Base-by-base conservation (phyloP, 1,140 invertebrate species). In the Ylistrum balloti region DNA sequence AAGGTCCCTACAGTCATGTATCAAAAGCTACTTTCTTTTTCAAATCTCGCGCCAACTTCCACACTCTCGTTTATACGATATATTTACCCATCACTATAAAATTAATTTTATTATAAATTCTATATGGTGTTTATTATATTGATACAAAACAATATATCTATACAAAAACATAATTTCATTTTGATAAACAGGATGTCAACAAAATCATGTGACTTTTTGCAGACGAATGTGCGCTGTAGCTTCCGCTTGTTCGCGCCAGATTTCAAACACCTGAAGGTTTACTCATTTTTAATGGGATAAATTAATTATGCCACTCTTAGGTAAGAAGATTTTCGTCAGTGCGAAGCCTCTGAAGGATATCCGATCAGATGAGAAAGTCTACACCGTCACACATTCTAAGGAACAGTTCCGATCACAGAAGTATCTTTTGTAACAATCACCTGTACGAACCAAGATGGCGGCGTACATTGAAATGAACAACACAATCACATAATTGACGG, bases 391-490 rank as follows among this genome's bases (percentile, higher is more conserved):
- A 28, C 94, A 96, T 90, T 95, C 95, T 0, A 94, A 94, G 90
- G 95, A 96, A 95, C 94, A 95, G 93, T 95, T 96, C 90, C 93
- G 93, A 94, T 95, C 94, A 20, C 94, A 95, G 93, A 91, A 94
- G 95, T 96, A 96, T 96, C 95, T 94, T 96, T 95, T 90, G 32
- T 89, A 91, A 74, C 91, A 88, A 90, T 93, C 89, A 92, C 88
- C 91, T 90, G 90, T 91, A 90, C 86, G 90, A 94, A 94, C 93
- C 94, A 95, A 95, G 88, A 95, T 95, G 95, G 95, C 95, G 93
- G 93, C 94, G 91, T 74, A 74, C 56, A 86, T 33, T 86, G 33
- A 48, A 87, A 33, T 86, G 56, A 74, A 74, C 56, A 74, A 74
- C 56, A 74, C 56, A 74, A n/a, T 74, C 22, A 0, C n/a, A 28